A percentile compares a stretch with the other conserved stretches of the same genome.
Conservation (phyloP, 2,113 vertebrate genomes). For the Numida meleagris region DNA sequence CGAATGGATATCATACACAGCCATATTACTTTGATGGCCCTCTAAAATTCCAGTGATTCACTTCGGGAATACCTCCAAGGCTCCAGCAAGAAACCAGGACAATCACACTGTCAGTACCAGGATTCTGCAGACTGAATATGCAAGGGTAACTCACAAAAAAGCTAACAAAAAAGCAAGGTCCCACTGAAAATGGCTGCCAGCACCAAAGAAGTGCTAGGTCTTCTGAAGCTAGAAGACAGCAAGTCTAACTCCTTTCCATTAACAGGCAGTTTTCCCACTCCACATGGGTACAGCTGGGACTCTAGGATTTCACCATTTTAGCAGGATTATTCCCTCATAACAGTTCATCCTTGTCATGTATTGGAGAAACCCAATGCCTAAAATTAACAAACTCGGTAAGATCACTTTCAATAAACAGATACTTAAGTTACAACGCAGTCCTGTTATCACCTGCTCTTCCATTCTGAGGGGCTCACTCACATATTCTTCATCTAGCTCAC, state of each 20-base stretch:
- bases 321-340: fast-evolving
- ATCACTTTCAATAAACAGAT: neutral
- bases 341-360: neutral
- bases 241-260: neutral
- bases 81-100: neutral
- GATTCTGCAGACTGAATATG: neutral
- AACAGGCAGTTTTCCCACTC: neutral
- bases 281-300: neutral
- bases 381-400: neutral
- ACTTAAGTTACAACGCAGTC: neutral
- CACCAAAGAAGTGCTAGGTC: neutral
- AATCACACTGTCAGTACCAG: neutral
- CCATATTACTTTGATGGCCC: neutral
- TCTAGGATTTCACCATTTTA: neutral
- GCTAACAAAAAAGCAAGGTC: neutral
- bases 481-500: neutral
- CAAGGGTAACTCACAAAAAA: neutral
- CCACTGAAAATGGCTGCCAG: neutral
- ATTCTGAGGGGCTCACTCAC: neutral
- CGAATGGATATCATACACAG: neutral
- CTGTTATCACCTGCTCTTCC: neutral
- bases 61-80: neutral
- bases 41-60: neutral
- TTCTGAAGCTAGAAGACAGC: neutral
- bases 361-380: neutral